These are phyloP conservation scores for Sinodicranocentrus sp. DNA, from an alignment of 2,888 invertebrate species.

Conservation along the genomic window DNA sequence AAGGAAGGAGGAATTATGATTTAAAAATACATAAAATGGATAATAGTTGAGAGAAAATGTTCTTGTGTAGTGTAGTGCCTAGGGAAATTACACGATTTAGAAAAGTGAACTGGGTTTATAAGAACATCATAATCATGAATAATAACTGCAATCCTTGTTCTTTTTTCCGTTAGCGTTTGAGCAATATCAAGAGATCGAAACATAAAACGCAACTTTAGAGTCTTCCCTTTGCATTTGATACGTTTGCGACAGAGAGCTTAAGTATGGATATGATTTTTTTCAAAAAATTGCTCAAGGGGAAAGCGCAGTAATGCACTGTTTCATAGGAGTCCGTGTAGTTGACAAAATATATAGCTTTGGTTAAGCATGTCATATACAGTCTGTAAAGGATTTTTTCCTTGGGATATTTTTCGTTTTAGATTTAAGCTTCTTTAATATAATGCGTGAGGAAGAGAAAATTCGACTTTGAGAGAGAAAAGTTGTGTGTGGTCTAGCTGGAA, in stretches of 20 bases:
- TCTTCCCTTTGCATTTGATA: not conserved
- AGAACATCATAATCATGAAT: not conserved
- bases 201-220: not conserved
- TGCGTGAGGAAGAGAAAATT: constrained; percentile 10
- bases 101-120: no score
- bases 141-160: not conserved
- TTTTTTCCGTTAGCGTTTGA: not conserved
- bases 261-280: not conserved
- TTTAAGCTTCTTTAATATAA: constrained; percentile 9
- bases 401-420: not conserved
- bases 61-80: no score
- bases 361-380: not conserved
- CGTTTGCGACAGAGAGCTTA: not conserved
- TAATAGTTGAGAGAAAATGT: no score
- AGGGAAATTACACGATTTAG: no score
- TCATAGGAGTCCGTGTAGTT: no score
- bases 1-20: no score
- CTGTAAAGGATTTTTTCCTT: not conserved
- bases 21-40: no score
- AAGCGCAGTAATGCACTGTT: no score
- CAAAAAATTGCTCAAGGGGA: no score
- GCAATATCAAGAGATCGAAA: not conserved
- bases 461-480: not conserved
- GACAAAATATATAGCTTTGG: not conserved
- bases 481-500: not conserved